Conservation (phyloP, 2,113 vertebrate species). For the Sphaerodactylus townsendi region DNA sequence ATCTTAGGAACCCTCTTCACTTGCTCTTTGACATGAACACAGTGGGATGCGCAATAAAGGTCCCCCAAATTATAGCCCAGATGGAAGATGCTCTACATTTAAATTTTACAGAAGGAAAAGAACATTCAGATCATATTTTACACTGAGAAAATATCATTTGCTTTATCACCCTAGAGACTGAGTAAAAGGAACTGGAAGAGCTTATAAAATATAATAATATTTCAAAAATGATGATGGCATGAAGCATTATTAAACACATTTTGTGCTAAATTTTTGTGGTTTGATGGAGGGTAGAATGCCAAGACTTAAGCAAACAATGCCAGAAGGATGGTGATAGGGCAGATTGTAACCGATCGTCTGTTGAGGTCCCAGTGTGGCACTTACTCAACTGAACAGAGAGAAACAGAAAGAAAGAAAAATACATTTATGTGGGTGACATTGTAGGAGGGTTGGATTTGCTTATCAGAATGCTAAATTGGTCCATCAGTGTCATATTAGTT, state of each 20-base stretch:
- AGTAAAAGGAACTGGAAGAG: constrained; percentile 71
- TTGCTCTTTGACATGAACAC: too few species aligned
- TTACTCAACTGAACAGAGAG: background rate
- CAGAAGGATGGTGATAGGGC: constrained; percentile 31
- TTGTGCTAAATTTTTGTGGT: constrained; percentile 70
- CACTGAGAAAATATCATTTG: constrained; percentile 78
- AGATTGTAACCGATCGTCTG: constrained; percentile 31
- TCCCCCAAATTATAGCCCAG: constrained; percentile 72
- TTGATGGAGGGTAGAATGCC: constrained; percentile 74
- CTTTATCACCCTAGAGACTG: constrained; percentile 71
- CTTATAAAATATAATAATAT: constrained; percentile 77
- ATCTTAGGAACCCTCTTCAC: constrained; percentile 39
- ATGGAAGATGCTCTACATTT: constrained; percentile 73
- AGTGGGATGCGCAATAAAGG: constrained; percentile 59
- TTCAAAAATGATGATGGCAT: constrained; percentile 72
- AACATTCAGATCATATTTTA: constrained; percentile 72
- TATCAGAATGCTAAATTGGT: background rate
- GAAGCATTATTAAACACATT: constrained; percentile 74
- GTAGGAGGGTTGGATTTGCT: background rate
- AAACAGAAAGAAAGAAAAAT: background rate
- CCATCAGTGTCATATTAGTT: rapidly evolving
- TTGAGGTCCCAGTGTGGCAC: rapidly evolving
- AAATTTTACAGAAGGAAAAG: constrained; percentile 75
- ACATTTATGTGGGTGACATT: background rate
- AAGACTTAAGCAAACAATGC: constrained; percentile 53